Percentiles rank a stretch among this genome's conserved stretches.
Conservation (phyloP, 2,888 invertebrate genomes). For the Pristionchus arcanus region DNA sequence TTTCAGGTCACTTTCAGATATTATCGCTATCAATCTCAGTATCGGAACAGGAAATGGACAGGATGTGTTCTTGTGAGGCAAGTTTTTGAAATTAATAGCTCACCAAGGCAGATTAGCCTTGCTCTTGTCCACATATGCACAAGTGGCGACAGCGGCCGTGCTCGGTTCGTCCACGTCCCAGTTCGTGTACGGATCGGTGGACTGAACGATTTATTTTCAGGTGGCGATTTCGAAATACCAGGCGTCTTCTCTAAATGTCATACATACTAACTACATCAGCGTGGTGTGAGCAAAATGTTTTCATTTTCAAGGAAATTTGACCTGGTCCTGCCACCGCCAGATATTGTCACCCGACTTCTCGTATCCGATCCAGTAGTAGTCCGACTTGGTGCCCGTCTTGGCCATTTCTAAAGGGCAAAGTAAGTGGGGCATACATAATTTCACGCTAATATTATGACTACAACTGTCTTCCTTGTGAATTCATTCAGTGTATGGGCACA, state of each 20-base stretch:
- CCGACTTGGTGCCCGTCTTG: background rate
- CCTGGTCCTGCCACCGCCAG: constrained; percentile 4
- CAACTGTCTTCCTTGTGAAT: background rate
- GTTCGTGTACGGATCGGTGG: background rate
- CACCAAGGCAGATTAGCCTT: background rate
- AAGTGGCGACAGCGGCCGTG: background rate
- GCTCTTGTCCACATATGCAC: background rate
- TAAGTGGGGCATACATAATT: too few relatives aligned
- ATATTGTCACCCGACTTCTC: background rate
- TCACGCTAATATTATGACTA: too few relatives aligned
- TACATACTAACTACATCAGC: too few relatives aligned
- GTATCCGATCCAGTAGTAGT: constrained; percentile 30
- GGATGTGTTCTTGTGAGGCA: too few relatives aligned
- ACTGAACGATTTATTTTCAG: background rate
- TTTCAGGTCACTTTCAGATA: too few relatives aligned
- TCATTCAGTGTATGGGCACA: background rate
- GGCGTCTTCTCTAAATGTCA: too few relatives aligned
- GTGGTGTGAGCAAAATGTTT: too few relatives aligned
- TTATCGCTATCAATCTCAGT: too few relatives aligned
- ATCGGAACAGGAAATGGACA: too few relatives aligned
- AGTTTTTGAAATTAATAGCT: background rate
- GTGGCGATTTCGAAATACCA: background rate
- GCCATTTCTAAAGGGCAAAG: background rate
- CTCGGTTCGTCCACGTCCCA: background rate
- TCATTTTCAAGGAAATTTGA: background rate